These are phyloP conservation scores for Scolopax bukidnonensis DNA, from an alignment of 2,797 vertebrate species.

Conservation along the genomic window DNA sequence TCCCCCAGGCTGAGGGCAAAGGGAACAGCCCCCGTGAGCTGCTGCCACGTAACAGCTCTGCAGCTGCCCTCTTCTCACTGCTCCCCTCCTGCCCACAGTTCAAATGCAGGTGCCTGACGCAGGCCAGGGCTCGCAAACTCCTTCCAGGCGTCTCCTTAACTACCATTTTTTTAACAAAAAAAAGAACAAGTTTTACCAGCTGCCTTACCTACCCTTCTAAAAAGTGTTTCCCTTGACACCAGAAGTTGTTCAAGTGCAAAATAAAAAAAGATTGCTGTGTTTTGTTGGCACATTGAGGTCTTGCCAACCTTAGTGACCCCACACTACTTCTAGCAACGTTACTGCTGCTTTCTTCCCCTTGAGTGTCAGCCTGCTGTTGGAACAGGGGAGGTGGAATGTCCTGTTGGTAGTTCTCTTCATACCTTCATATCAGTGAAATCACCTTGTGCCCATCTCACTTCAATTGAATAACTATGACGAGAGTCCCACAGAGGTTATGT, in stretches of 20 bases:
- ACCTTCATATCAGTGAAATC: not conserved
- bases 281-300: not conserved
- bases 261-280: not conserved
- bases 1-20: accelerated
- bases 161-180: too few species aligned
- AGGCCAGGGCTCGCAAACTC: not conserved
- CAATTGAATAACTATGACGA: not conserved
- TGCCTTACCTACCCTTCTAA: not conserved
- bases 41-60: not conserved
- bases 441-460: not conserved
- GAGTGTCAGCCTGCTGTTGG: not conserved
- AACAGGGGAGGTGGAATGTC: not conserved
- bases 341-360: not conserved
- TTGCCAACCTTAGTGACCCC: not conserved
- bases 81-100: not conserved
- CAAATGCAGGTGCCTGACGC: not conserved
- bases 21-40: not conserved
- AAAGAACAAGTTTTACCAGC: not conserved
- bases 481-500: not conserved
- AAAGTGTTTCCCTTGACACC: not conserved
- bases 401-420: not conserved
- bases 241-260: not conserved
- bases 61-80: not conserved
- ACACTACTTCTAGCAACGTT: accelerated
- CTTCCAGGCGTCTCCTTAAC: not conserved